Percentiles rank a stretch among this genome's conserved stretches.
These are phyloP conservation scores for Hyperopisus bebe DNA, from an alignment of 2,113 vertebrate genomes.

Conservation along the genomic window DNA sequence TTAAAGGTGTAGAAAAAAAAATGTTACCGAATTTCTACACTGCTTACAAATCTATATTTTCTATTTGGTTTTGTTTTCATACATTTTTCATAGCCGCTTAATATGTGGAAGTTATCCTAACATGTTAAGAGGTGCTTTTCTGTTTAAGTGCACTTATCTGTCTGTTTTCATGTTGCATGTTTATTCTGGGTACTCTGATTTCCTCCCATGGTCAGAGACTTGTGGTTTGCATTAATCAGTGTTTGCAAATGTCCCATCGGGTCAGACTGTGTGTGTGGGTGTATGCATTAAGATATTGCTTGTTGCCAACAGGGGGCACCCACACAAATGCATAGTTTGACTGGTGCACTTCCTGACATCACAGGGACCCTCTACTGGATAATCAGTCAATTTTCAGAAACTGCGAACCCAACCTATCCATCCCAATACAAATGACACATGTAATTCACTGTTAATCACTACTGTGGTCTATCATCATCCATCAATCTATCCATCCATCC, in stretches of 20 bases:
- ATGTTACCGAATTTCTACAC: neutral
- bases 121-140: neutral
- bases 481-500: neutral
- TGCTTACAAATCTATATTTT: neutral
- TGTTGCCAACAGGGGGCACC: neutral
- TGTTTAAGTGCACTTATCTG: neutral
- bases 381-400: neutral
- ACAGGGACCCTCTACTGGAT: neutral
- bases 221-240: neutral
- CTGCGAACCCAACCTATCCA: neutral
- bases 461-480: neutral
- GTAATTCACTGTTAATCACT: neutral
- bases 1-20: neutral
- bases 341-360: neutral
- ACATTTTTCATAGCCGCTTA: neutral
- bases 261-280: neutral
- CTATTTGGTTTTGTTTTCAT: neutral
- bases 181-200: neutral
- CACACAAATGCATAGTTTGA: neutral
- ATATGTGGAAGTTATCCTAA: neutral
- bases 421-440: neutral
- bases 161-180: neutral
- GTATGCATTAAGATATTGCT: neutral
- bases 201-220: neutral
- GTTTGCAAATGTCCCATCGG: neutral